Base-by-base conservation (phyloP, 2,797 vertebrate genomes). In the Hyperoplus immaculatus region DNA sequence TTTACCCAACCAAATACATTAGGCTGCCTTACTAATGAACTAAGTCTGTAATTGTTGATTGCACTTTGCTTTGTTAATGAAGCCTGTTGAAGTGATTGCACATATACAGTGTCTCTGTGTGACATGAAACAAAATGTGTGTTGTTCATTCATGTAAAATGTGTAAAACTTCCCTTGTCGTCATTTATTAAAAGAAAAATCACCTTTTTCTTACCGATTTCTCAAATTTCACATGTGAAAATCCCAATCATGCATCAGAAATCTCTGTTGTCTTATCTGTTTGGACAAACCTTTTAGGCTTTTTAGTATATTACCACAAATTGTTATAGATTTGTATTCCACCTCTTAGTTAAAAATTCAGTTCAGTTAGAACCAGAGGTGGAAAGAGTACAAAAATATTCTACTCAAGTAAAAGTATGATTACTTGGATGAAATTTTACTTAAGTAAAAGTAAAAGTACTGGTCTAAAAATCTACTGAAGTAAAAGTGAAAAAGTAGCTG, bases 321-420 rank as follows among this genome's bases (percentile, higher is more conserved):
- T 61, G 51, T 63, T 49, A 14, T 65, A 58, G 45, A n/a, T 61
- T 80, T 76, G 69, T 51, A 59, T 71, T 18, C 6, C 16, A 41
- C 45, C 18, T 58, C 53, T 72, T 45, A 57, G 39, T 38, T 4
- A n/a, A 50, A 14, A 41, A 38, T 59, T 43, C 38, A 58, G 76
- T 77, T 42, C 29, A 29, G n/a, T n/a, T n/a, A n/a, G n/a, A n/a
- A n/a, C n/a, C n/a, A n/a, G n/a, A n/a, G n/a, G n/a, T n/a, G n/a
- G n/a, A n/a, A n/a, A n/a, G n/a, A n/a, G n/a, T n/a, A n/a, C n/a
- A n/a, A n/a, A n/a, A n/a, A n/a, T n/a, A n/a, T n/a, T n/a, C n/a
- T n/a, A n/a, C n/a, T n/a, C n/a, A n/a, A n/a, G n/a, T n/a, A n/a
- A n/a, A n/a, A n/a, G n/a, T n/a, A n/a, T n/a, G n/a, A n/a, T n/a